Conservation (phyloP, 2,797 vertebrate genomes). For the Prunella strophiata region DNA sequence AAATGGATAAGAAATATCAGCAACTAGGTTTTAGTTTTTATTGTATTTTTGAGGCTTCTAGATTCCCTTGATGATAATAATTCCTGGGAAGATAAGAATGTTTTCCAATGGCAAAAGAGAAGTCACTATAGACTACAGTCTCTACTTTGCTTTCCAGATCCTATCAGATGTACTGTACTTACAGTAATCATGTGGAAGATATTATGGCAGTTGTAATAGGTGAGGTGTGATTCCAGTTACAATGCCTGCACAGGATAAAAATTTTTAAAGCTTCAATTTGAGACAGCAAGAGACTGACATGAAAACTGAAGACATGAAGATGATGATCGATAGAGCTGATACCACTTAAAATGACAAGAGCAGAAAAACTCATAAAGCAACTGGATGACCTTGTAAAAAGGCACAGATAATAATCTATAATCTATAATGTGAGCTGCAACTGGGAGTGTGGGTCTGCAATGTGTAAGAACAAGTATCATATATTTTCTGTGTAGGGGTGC, state of each 20-base stretch:
- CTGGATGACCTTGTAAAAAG: conserved; percentile 56
- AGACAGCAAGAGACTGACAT: conserved; percentile 43
- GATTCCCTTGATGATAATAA: neutral
- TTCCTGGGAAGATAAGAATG: neutral
- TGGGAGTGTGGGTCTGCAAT: neutral
- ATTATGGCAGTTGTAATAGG: conserved; percentile 9
- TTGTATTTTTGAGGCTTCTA: neutral
- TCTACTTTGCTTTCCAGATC: conserved; percentile 9
- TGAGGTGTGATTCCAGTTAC: conserved; percentile 53
- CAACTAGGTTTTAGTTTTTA: neutral
- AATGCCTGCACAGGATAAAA: conserved; percentile 48
- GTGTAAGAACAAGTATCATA: neutral
- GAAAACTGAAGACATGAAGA: conserved; percentile 61
- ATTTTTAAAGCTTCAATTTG: conserved; percentile 55
- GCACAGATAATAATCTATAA: conserved; percentile 50
- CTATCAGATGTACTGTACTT: conserved; percentile 7
- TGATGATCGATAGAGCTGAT: conserved; percentile 49
- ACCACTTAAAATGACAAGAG: conserved; percentile 55
- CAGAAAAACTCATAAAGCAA: conserved; percentile 12
- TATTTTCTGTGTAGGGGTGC: conserved; percentile 10
- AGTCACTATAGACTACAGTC: neutral
- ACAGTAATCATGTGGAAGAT: conserved; percentile 45
- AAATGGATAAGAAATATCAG: neutral
- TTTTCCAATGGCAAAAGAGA: neutral
- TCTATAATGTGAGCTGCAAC: conserved; percentile 21